A percentile compares a stretch with the other conserved stretches of the same genome.
Conservation (phyloP, 2,888 invertebrate species). For the Brachyopa scutellaris region DNA sequence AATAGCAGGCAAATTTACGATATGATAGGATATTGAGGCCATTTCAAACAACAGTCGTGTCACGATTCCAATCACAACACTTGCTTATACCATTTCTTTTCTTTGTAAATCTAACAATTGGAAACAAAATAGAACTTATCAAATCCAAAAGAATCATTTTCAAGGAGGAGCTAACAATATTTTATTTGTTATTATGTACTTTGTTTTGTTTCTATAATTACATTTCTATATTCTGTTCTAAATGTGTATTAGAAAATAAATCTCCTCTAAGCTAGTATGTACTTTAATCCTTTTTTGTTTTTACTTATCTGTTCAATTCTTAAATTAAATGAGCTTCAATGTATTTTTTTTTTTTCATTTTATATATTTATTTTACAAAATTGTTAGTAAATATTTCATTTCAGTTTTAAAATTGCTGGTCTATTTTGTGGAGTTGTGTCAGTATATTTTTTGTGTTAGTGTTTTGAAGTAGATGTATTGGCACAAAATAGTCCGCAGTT, state of each 20-base stretch:
- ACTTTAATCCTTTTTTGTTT: neutral
- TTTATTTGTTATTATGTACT: neutral
- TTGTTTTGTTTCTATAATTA: neutral
- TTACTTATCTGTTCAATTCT: constrained; percentile 5
- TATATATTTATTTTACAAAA: constrained; percentile 1
- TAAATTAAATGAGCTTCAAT: constrained; percentile 15
- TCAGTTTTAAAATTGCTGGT: constrained; percentile 5
- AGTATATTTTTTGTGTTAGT: neutral
- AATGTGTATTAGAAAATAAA: constrained; percentile 9
- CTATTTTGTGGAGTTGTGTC: constrained; percentile 1
- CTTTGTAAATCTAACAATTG: no score
- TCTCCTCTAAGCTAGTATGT: constrained; percentile 11
- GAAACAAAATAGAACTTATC: neutral
- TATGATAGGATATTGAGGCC: no score
- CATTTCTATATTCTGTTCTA: constrained; percentile 9
- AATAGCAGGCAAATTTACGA: no score
- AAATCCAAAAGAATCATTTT: neutral
- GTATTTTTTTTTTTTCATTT: constrained; percentile 3
- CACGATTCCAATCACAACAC: no score
- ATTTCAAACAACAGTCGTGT: no score
- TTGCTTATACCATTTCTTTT: no score
- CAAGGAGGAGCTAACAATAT: neutral
- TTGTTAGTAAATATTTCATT: neutral
- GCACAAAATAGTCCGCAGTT: constrained; percentile 34
- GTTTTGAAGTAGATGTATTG: constrained; percentile 1